phyloP scores from a whole-genome alignment of 2,888 invertebrate genomes.

The Scelioninae gen. 1 region DNA sequence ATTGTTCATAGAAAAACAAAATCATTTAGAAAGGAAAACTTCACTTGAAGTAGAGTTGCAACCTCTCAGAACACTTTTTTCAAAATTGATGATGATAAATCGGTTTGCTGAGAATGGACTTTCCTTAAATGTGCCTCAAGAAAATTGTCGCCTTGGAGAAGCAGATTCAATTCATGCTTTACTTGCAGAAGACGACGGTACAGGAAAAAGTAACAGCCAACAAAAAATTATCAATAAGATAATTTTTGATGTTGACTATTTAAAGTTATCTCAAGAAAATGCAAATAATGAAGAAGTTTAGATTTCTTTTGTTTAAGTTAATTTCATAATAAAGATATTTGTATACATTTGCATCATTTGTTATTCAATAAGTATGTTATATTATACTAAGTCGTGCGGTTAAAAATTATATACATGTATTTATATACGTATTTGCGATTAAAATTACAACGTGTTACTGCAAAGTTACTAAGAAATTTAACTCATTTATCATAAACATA shows the following conservation, averaged over 20 bases:
- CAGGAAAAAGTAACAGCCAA: neutral
- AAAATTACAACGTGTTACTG: too few species aligned
- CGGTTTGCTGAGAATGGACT: neutral
- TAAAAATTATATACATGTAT: too few species aligned
- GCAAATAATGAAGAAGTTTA: too few species aligned
- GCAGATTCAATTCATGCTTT: neutral
- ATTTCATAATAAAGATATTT: too few species aligned
- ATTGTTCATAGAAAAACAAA: neutral
- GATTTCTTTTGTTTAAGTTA: too few species aligned
- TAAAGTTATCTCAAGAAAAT: neutral
- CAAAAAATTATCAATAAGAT: neutral
- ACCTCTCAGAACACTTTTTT: neutral
- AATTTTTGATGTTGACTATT: neutral
- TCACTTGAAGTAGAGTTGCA: neutral
- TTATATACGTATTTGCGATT: too few species aligned
- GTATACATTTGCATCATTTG: too few species aligned
- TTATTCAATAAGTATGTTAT: too few species aligned
- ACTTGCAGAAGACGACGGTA: neutral
- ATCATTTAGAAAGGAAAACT: too few species aligned
- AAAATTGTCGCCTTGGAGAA: neutral
- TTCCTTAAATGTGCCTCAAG: neutral
- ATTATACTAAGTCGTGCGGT: too few species aligned
- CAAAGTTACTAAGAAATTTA: too few species aligned
- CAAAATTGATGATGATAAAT: neutral
- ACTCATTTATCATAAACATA: too few species aligned